phyloP scores from a whole-genome alignment of 2,888 invertebrate species.

The Conomelus anceps region DNA sequence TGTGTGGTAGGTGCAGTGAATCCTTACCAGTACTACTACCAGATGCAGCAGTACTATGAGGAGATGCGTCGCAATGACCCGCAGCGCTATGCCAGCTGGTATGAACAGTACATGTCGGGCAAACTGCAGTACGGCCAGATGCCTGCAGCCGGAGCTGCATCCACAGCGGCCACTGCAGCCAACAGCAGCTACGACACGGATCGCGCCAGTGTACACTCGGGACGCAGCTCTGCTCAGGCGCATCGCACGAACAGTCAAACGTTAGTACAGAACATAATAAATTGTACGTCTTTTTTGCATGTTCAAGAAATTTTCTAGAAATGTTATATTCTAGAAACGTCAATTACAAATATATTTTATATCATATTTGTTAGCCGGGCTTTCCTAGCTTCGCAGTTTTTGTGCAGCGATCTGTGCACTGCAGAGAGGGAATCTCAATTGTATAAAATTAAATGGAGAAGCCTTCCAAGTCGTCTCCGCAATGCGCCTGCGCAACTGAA shows the following conservation, averaged over 20 bases:
- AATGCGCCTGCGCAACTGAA: too few relatives aligned
- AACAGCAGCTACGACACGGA: constrained; percentile 42
- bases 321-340: too few relatives aligned
- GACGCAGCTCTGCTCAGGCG: constrained; percentile 72
- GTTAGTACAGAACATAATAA: background rate
- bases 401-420: too few relatives aligned
- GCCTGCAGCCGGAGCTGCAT: constrained; percentile 27
- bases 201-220: constrained; percentile 73
- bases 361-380: too few relatives aligned
- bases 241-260: background rate
- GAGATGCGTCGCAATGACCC: constrained; percentile 71
- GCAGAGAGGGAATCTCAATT: too few relatives aligned
- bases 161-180: background rate
- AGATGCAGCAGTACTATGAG: constrained; percentile 60
- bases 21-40: constrained; percentile 43
- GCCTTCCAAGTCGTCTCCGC: too few relatives aligned
- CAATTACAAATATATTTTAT: too few relatives aligned
- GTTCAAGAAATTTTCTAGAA: too few relatives aligned
- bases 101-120: constrained; percentile 54
- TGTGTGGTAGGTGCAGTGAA: constrained; percentile 32
- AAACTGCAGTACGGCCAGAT: constrained; percentile 27
- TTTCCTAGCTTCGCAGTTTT: too few relatives aligned
- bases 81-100: constrained; percentile 69
- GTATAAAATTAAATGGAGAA: too few relatives aligned
- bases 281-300: too few relatives aligned